Percentiles rank a stretch among this genome's conserved stretches.
Conservation (phyloP, 1,140 invertebrate species). For the Aleiodes sp. region DNA sequence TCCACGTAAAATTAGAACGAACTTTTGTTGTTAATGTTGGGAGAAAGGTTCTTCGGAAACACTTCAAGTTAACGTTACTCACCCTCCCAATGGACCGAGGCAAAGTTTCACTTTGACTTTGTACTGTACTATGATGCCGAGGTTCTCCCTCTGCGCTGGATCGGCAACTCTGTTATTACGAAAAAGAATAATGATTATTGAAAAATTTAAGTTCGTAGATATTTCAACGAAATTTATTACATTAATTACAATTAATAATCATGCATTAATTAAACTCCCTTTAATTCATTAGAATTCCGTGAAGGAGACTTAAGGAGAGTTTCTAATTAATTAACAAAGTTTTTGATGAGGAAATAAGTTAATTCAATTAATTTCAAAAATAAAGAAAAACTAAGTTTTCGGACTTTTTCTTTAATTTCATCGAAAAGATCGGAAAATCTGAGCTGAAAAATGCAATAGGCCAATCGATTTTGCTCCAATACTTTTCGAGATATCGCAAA, state of each 20-base stretch:
- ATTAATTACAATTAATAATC: neutral
- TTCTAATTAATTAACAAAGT: too few species aligned
- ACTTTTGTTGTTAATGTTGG: neutral
- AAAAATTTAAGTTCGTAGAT: neutral
- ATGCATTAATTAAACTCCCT: neutral
- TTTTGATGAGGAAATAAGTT: too few species aligned
- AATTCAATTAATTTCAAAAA: too few species aligned
- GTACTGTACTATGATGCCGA: conserved; percentile 99
- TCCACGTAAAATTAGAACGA: neutral
- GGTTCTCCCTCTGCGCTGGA: conserved; percentile 89
- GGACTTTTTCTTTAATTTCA: too few species aligned
- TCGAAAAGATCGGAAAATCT: too few species aligned
- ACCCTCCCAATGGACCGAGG: conserved; percentile 93
- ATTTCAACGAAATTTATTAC: neutral
- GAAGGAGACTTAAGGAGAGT: too few species aligned
- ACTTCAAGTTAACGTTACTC: conserved; percentile 59
- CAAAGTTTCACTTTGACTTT: conserved; percentile 99
- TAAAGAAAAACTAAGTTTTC: too few species aligned
- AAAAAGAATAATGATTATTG: conserved; percentile 22
- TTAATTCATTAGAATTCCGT: too few species aligned
- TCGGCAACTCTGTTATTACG: conserved; percentile 78
- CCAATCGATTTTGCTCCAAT: too few species aligned
- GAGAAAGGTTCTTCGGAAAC: neutral
- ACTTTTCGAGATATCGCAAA: too few species aligned
- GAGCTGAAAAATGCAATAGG: too few species aligned